A percentile compares a stretch with the other conserved stretches of the same genome.
Conservation (phyloP, 2,888 invertebrate species). For the Amaurobius ferox region DNA sequence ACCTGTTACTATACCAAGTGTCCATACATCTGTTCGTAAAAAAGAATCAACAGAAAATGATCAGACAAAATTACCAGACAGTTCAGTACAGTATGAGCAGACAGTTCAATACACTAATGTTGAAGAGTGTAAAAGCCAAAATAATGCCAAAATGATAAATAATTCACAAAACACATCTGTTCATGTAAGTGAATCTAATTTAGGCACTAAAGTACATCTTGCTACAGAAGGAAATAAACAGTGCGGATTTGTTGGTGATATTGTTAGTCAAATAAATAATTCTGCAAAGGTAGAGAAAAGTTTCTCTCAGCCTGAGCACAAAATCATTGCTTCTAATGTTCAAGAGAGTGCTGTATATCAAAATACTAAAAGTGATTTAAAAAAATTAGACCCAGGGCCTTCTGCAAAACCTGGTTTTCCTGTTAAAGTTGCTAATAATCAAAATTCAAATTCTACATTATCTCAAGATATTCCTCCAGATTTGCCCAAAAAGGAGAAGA, state of each 20-base stretch:
- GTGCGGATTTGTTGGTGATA: slow-evolving; percentile 41
- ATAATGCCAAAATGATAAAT: background rate
- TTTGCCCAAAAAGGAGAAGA: slow-evolving; percentile 57
- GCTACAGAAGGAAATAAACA: slow-evolving; percentile 10
- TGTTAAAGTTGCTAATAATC: slow-evolving; percentile 20
- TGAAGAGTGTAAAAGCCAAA: background rate
- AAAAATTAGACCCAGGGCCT: background rate
- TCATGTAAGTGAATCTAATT: background rate
- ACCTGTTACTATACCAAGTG: slow-evolving; percentile 54
- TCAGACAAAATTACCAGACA: background rate
- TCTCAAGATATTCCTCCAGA: slow-evolving; percentile 34
- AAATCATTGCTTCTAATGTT: background rate
- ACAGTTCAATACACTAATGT: background rate
- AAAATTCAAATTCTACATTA: background rate
- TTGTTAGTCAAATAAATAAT: slow-evolving; percentile 52
- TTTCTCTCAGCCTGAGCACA: slow-evolving; percentile 7
- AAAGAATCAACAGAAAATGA: slow-evolving; percentile 27
- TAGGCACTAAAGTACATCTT: background rate
- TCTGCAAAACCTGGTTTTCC: slow-evolving; percentile 50
- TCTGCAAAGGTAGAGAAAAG: slow-evolving; percentile 29
- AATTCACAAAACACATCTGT: background rate
- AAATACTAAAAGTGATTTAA: background rate
- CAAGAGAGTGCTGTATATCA: background rate
- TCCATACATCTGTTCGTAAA: slow-evolving; percentile 38
- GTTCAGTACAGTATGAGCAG: too few species aligned